These are phyloP conservation scores for Brenthis ino DNA, from an alignment of 2,888 invertebrate genomes.

Conservation along the genomic window DNA sequence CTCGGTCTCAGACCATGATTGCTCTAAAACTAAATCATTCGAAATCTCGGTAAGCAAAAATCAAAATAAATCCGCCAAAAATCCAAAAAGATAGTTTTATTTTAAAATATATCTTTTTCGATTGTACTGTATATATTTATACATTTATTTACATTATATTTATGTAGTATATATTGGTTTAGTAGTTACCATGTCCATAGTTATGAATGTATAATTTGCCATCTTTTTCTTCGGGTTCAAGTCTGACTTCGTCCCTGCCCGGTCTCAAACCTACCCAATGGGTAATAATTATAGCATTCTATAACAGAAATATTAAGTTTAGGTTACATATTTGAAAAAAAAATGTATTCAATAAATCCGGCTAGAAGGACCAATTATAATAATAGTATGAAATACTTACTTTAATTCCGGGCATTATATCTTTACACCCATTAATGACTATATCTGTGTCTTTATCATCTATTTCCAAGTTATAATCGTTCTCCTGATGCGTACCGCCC, in stretches of 20 bases:
- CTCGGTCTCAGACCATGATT: too few relatives aligned
- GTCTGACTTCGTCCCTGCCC: constrained; percentile 83
- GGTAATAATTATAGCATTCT: constrained; percentile 78
- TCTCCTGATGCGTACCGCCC: constrained; percentile 89
- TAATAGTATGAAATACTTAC: constrained; percentile 56
- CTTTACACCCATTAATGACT: constrained; percentile 84
- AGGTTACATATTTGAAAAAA: background rate
- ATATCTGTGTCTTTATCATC: constrained; percentile 80
- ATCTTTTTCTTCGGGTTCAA: constrained; percentile 82
- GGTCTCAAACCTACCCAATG: constrained; percentile 90
- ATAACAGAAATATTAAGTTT: constrained; percentile 19
- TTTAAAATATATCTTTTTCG: too few relatives aligned
- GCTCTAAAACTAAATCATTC: background rate
- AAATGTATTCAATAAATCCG: background rate
- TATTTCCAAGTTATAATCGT: constrained; percentile 81
- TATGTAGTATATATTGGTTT: background rate
- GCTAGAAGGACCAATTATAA: constrained; percentile 3
- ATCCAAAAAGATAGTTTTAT: too few relatives aligned
- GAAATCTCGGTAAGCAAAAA: background rate
- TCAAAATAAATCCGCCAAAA: too few relatives aligned
- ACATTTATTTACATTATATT: background rate
- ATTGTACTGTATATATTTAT: too few relatives aligned
- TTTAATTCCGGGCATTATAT: constrained; percentile 83
- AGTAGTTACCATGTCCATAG: constrained; percentile 87
- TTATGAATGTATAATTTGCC: constrained; percentile 87